A percentile compares a stretch with the other conserved stretches of the same genome.
Evolutionary conservation across 1,140 invertebrate species (phyloP).

Genomic region (Dolichoris vasculosae): DNA sequence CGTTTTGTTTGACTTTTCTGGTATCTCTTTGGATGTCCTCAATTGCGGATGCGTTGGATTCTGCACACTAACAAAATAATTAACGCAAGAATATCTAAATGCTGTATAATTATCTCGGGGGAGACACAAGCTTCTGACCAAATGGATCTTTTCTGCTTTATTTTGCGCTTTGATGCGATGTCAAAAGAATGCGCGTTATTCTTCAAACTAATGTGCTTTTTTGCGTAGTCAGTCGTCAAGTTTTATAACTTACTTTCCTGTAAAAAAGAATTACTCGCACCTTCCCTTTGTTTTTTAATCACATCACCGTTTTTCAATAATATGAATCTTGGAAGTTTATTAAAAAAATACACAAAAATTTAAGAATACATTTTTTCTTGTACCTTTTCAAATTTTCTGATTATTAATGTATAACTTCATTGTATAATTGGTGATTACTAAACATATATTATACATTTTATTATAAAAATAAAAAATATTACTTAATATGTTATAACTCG

Average conservation of each 20-base stretch:
- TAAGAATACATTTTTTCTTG: background rate
- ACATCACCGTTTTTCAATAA: background rate
- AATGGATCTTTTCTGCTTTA: constrained; percentile 13
- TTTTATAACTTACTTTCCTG: constrained; percentile 5
- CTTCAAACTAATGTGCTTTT: background rate
- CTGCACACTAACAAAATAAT: constrained; percentile 42
- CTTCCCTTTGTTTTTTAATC: too few species aligned
- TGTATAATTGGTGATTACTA: too few species aligned
- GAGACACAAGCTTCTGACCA: background rate
- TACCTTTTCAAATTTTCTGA: background rate
- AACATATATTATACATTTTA: too few species aligned
- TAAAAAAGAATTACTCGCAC: too few species aligned
- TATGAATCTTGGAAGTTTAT: background rate
- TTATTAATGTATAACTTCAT: background rate
- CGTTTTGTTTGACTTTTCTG: background rate
- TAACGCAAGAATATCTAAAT: constrained; percentile 19
- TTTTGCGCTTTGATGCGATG: constrained; percentile 12
- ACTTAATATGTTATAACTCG: too few species aligned
- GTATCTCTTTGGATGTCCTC: background rate
- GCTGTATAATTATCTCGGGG: constrained; percentile 18
- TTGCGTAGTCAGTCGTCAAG: background rate
- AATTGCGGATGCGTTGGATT: constrained; percentile 19
- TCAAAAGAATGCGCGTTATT: constrained; percentile 10
- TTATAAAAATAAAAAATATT: too few species aligned
- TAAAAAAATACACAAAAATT: background rate